phyloP scores from a whole-genome alignment of 1,140 invertebrate species.

The Zaprionus taronus region DNA sequence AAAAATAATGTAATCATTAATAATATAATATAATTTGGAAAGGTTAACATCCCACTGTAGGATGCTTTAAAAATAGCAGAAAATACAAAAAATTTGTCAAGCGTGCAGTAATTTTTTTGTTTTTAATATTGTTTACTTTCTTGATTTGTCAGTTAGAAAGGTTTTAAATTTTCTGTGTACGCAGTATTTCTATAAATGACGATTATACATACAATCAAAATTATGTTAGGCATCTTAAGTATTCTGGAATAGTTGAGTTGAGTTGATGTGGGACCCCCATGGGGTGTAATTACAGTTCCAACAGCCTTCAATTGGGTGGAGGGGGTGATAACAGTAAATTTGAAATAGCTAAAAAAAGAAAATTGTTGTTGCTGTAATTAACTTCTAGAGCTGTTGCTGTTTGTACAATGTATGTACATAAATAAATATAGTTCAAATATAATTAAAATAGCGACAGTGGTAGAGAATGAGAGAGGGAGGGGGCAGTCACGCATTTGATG shows the following conservation, averaged over 20 bases:
- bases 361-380: background rate
- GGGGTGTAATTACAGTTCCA: slow-evolving; percentile 25
- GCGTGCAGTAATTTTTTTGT: background rate
- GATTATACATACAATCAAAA: background rate
- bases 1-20: too few relatives aligned
- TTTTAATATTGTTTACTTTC: slow-evolving; percentile 1
- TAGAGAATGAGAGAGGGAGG: background rate
- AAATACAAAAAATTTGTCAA: background rate
- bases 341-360: background rate
- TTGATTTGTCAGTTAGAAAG: background rate
- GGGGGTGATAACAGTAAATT: slow-evolving; percentile 35
- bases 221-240: background rate
- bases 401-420: background rate
- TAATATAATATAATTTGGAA: too few relatives aligned
- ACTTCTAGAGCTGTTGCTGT: background rate
- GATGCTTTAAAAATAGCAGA: slow-evolving; percentile 6
- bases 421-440: slow-evolving; percentile 10
- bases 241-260: background rate
- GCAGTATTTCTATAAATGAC: background rate
- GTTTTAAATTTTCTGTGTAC: too few relatives aligned
- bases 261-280: slow-evolving; percentile 32
- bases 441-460: background rate
- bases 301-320: slow-evolving; percentile 39
- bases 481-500: background rate
- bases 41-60: too few relatives aligned